These are phyloP conservation scores for Rhogogaster chlorosoma DNA, from an alignment of 2,888 invertebrate species.

Conservation along the genomic window DNA sequence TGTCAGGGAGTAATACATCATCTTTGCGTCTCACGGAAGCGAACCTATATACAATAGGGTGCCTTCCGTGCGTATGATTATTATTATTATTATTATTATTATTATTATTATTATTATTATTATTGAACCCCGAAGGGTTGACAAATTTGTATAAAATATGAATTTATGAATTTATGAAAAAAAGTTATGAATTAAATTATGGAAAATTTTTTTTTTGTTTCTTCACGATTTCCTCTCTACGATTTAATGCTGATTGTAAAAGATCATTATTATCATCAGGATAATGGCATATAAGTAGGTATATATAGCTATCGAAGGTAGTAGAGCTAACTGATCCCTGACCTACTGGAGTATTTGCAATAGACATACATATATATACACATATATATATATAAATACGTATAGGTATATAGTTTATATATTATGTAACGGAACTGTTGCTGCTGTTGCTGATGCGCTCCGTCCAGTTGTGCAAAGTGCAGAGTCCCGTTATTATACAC, in stretches of 20 bases:
- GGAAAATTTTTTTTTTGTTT: too few species aligned
- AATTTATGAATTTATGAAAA: too few species aligned
- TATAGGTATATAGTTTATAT: constrained; percentile 17
- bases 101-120: too few species aligned
- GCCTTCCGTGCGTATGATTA: not conserved
- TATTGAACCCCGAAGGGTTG: not conserved
- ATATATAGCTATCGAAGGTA: not conserved
- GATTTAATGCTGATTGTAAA: too few species aligned
- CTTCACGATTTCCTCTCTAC: too few species aligned
- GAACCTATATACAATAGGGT: not conserved
- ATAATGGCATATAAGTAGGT: not conserved
- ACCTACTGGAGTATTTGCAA: constrained; percentile 7
- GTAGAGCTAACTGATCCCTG: constrained; percentile 12
- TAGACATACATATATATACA: not conserved
- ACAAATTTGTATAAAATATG: too few species aligned
- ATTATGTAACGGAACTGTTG: constrained; percentile 23
- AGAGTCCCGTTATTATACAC: constrained; percentile 5
- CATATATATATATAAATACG: not conserved
- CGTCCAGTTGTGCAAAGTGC: not conserved
- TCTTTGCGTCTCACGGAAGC: not conserved
- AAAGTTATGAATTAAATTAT: too few species aligned
- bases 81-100: not conserved
- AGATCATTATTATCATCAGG: not conserved
- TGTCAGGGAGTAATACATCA: not conserved
- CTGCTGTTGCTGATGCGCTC: not conserved